Evolutionary conservation across 2,888 invertebrate species (phyloP).

Genomic region (Drosophila picticornis): DNA sequence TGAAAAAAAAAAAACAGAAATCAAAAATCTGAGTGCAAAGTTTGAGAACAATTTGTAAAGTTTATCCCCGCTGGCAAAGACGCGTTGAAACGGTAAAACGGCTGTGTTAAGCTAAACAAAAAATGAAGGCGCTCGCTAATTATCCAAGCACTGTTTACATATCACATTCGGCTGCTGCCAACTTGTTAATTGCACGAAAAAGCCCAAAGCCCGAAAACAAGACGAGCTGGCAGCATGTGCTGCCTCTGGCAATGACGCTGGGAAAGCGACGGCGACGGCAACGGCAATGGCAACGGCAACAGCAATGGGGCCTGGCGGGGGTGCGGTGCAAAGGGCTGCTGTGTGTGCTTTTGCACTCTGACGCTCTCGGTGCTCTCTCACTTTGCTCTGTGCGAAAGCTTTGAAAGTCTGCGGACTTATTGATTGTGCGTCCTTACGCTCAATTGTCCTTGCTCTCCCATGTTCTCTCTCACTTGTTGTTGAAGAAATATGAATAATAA

Average conservation of each 20-base stretch:
- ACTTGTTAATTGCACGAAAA: slow-evolving; percentile 41
- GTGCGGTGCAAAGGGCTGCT: slow-evolving; percentile 12
- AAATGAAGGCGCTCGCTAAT: slow-evolving; percentile 6
- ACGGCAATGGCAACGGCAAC: background rate
- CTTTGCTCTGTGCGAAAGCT: slow-evolving; percentile 41
- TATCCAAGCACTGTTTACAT: slow-evolving; percentile 41
- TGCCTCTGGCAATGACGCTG: slow-evolving; percentile 59
- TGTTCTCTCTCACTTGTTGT: slow-evolving; percentile 56
- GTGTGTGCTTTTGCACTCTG: slow-evolving; percentile 31
- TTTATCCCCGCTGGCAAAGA: slow-evolving; percentile 54
- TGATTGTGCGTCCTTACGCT: slow-evolving; percentile 48
- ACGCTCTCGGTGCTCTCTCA: slow-evolving; percentile 22
- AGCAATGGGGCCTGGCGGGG: slow-evolving; percentile 19
- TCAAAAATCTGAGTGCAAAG: slow-evolving; percentile 54
- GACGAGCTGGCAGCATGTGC: slow-evolving; percentile 65
- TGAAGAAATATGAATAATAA: slow-evolving; percentile 52
- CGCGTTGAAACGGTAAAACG: slow-evolving; percentile 53
- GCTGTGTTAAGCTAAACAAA: slow-evolving; percentile 12
- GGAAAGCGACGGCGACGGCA: slow-evolving; percentile 8
- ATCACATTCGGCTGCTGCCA: slow-evolving; percentile 11
- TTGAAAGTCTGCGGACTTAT: slow-evolving; percentile 52
- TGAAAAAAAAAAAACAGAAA: slow-evolving; percentile 7
- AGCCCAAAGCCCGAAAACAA: slow-evolving; percentile 30
- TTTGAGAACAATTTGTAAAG: slow-evolving; percentile 55
- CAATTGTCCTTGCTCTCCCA: slow-evolving; percentile 16